Evolutionary conservation across 2,113 vertebrate species (phyloP), one percentile per base, ranked within the genome.

Genomic region (Sceloporus undulatus): DNA sequence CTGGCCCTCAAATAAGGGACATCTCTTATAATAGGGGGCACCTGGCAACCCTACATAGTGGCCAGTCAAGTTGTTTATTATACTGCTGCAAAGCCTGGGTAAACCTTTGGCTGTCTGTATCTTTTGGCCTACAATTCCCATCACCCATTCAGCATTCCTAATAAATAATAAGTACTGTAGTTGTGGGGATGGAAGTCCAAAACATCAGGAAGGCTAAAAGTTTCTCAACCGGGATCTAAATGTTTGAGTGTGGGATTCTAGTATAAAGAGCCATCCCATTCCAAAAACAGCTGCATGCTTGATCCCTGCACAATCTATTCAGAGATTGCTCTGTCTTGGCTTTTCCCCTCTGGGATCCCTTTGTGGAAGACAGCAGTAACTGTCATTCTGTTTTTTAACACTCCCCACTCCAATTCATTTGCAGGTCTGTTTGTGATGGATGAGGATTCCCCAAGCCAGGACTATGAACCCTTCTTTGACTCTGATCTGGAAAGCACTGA

Each of bases 361-460:
- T 21, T 40, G 5, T 13, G 7, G 48, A 54, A n/a, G n/a, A 34
- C 29, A 73, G 34, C 14, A 34, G n/a, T 34, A 73, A 16, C 5
- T 48, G 73, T 85, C 27, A 85, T 85, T 74, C 34, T 38, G 52
- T 23, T 70, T 66, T 68, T 54, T 56, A 79, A 70, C 8, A 29
- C 10, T n/a, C 48, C 62, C 54, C 0, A 18, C 90, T 54, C 23
- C 75, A 56, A 11, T 87, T 79, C 1, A 77, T 38, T 85, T 76
- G 3, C 94, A 99, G 98, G 98, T 48, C 97, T 99, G 25, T 99
- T 99, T 88, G 96, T 98, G 42, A 99, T 99, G 98, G 98, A 99
- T 0, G 98, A 99, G 91, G 98, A 99, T 14, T 97, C 98, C 9
- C 94, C 98, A 70, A 98, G 97, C 1, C 97, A 98, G 16, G 98